Conservation (phyloP, 2,113 vertebrate species). For the Callithrix jacchus region DNA sequence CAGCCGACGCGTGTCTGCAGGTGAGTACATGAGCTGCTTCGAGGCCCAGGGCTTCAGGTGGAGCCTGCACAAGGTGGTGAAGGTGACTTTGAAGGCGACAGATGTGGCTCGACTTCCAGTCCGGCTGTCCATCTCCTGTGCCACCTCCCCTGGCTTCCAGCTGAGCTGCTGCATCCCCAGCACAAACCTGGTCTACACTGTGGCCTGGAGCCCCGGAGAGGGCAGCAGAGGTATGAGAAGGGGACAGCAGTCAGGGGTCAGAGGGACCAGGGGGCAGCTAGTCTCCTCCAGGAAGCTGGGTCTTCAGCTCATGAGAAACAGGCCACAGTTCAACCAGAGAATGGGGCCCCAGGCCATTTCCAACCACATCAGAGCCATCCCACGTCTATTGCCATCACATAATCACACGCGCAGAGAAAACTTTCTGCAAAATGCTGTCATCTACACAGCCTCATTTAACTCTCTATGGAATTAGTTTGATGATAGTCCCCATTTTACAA, state of each 20-base stretch:
- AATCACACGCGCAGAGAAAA: background rate
- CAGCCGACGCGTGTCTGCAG: constrained; percentile 56
- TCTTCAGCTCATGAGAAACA: background rate
- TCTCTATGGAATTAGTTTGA: background rate
- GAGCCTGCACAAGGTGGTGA: constrained; percentile 43
- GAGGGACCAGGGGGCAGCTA: background rate
- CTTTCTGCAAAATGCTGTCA: background rate
- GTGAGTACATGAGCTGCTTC: constrained; percentile 70
- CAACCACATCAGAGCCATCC: background rate
- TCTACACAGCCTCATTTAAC: background rate
- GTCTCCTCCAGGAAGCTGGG: background rate
- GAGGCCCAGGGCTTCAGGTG: constrained; percentile 40
- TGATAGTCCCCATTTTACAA: background rate
- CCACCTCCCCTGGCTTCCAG: constrained; percentile 21
- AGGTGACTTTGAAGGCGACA: constrained; percentile 14
- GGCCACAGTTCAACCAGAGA: background rate
- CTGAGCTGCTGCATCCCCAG: constrained; percentile 75
- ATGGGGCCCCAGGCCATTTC: background rate
- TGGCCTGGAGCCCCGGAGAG: constrained; percentile 66
- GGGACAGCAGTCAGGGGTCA: accelerated
- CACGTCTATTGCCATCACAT: background rate
- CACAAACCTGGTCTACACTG: background rate
- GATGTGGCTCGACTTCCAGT: constrained; percentile 59
- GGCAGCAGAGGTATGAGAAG: constrained; percentile 23
- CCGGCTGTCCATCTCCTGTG: constrained; percentile 60